Evolutionary conservation across 2,888 invertebrate genomes (phyloP), one percentile per base, ranked within the genome.

Genomic region (Drosophila formosana): DNA sequence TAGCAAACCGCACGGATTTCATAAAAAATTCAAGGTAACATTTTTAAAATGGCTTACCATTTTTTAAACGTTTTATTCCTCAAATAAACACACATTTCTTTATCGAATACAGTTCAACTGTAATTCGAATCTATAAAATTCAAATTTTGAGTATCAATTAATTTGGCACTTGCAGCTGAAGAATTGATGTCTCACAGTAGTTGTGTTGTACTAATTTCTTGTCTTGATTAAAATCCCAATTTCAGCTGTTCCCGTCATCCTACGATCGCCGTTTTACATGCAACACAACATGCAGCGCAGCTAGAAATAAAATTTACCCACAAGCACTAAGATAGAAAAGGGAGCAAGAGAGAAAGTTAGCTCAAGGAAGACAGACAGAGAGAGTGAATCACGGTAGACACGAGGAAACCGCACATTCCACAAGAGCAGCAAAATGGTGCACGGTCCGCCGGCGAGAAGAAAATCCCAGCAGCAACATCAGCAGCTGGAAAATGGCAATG

Each of bases 361-460:
- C 26, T 7, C 7, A 8, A n/a, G 18, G 4, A 26, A 26, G 5
- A 9, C 26, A 46, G 4, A 28, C 34, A 37, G 6, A 18, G 46
- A 23, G 30, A 18, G 11, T 0, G 13, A 8, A 4, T 30, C 30
- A 30, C 8, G 6, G 45, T 23, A 26, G 32, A n/a, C 3, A 43
- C 18, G 47, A 39, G 30, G 6, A 1, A 53, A 9, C 4, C 0
- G 28, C 39, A 56, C 55, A 56, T 49, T 56, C 47, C 55, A 47
- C 47, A 43, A 53, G 41, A 30, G 4, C 13, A 26, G 39, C 51
- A 88, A 86, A 80, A 92, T 92, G 92, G 91, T 91, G 34, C 92
- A 92, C 78, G 92, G 89, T 72, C 89, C 91, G 52, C 91, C 92
- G 58, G 78, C 89, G 37, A 88, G 90, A 52, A 88, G 87, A 81